Evolutionary conservation across 2,888 invertebrate genomes (phyloP), one percentile per base, ranked within the genome.

Genomic region (Nineta flava): DNA sequence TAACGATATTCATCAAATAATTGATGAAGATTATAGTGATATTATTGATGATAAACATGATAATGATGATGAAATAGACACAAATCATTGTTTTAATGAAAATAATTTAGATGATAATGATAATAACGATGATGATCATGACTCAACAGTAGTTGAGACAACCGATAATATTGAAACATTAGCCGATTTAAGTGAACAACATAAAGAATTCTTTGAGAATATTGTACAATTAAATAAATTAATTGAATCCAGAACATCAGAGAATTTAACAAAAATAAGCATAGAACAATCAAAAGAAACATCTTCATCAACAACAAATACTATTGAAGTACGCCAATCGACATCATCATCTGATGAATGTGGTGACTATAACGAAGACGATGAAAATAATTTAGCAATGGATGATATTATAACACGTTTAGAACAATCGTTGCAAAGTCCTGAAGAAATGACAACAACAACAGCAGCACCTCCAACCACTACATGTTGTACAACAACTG

Each of bases 351-450:
- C 26, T 26, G 53, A 58, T 26, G 65, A 65, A 41, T 65, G 66
- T 49, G 65, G 65, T 53, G 67, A 68, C 57, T 68, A 68, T 53
- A 65, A 61, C 42, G 66, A 67, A 35, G 60, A 60, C 16, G 66
- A 66, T 52, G 67, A 67, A 49, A 67, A 67, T 56, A 67, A 65
- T 55, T 54, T 68, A 51, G 64, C 66, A 3, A 68, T 68, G 67
- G 66, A 66, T 49, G 81, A 81, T 58, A 79, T 81, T 52, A 72
- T 81, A 51, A 75, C 75, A 50, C 67, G 80, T 41, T 67, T 82
- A 35, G 75, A 78, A 57, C 77, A 77, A 56, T 76, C 80, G 31
- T 67, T 82, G 32, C 60, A 64, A 50, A 67, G 65, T 53, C 68
- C 68, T 1, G 66, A 69, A 7, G 26, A 26, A 7, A 26, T 26